Percentiles rank a stretch among this genome's conserved stretches.
phyloP scores from a whole-genome alignment of 2,797 vertebrate genomes.

The Capromys pilorides region DNA sequence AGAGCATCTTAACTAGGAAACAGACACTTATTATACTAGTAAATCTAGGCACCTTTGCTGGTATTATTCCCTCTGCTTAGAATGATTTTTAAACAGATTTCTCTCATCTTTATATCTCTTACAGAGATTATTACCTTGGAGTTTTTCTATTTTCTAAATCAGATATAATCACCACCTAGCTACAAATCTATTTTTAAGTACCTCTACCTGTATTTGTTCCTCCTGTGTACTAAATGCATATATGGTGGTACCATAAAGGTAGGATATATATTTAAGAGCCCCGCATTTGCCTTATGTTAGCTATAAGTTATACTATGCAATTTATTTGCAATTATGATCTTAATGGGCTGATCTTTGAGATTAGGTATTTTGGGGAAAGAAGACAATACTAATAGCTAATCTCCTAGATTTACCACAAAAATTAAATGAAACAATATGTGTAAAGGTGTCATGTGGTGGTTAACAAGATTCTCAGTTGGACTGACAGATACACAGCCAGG shows the following conservation, averaged over 20 bases:
- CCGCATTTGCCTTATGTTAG: neutral
- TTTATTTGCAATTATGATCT: neutral
- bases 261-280: neutral
- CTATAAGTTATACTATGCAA: neutral
- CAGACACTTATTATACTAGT: neutral
- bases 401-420: neutral
- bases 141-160: neutral
- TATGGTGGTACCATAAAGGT: neutral
- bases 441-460: neutral
- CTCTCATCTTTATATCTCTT: neutral
- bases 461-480: neutral
- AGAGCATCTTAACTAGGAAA: neutral
- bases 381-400: neutral
- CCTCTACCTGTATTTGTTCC: neutral
- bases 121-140: neutral
- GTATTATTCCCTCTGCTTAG: neutral
- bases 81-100: neutral
- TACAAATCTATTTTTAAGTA: neutral
- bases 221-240: too few relatives aligned
- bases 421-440: neutral
- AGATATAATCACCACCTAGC: neutral
- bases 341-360: neutral
- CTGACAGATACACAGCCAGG: neutral
- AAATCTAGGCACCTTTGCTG: neutral
- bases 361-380: neutral